Conservation (phyloP, 2,797 vertebrate species). For the Manis pentadactyla region DNA sequence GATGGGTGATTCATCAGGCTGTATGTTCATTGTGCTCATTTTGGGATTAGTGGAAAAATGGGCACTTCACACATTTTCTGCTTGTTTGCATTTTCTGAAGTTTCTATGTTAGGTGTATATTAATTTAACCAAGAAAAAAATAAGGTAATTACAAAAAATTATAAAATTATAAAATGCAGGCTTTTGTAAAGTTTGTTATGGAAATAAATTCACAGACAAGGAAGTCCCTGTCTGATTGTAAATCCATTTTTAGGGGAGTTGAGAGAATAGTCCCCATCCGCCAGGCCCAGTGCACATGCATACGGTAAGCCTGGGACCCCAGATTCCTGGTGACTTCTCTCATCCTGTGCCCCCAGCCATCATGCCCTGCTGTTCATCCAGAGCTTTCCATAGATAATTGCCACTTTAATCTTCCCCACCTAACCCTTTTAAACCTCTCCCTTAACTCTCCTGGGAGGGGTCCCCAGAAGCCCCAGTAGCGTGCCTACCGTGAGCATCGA, state of each 20-base stretch:
- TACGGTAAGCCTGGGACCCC: background rate
- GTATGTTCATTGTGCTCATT: fast-evolving
- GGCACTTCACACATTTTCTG: background rate
- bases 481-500: constrained; percentile 94
- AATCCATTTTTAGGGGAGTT: background rate
- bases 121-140: background rate
- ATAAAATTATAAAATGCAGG: background rate
- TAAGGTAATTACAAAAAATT: background rate
- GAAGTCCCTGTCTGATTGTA: background rate
- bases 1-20: background rate
- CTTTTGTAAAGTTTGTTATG: background rate
- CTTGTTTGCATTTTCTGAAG: background rate
- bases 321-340: background rate
- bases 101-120: background rate
- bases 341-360: background rate
- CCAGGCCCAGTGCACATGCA: background rate
- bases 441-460: background rate
- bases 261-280: background rate
- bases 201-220: background rate
- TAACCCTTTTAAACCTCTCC: background rate
- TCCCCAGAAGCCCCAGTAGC: background rate
- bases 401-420: background rate
- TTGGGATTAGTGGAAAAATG: background rate
- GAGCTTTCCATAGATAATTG: background rate
- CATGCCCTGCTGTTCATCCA: background rate